A percentile compares a stretch with the other conserved stretches of the same genome.
Conservation (phyloP, 2,888 invertebrate species). For the Drosophila hamatofila region DNA sequence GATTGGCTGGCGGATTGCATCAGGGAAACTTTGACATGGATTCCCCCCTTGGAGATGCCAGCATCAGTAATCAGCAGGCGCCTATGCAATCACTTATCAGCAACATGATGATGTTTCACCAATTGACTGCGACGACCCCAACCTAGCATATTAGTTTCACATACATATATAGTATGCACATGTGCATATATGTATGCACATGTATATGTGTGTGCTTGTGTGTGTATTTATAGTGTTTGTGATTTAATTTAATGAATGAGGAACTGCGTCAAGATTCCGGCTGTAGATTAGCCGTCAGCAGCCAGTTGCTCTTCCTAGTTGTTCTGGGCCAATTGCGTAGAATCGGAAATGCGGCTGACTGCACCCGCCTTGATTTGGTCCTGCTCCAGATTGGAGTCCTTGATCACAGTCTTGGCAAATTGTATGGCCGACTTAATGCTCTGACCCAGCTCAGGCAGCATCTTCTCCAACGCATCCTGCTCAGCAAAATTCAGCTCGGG, state of each 20-base stretch:
- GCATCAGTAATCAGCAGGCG: conserved; percentile 54
- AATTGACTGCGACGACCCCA: conserved; percentile 52
- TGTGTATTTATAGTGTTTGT: conserved; percentile 3
- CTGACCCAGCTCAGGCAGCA: conserved; percentile 22
- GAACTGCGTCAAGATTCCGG: conserved; percentile 21
- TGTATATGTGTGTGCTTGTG: not conserved
- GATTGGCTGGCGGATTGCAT: not conserved
- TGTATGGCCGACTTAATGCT: conserved; percentile 2
- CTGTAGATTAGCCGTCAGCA: not conserved
- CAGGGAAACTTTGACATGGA: conserved; percentile 6
- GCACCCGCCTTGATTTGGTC: not conserved
- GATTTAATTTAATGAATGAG: conserved; percentile 25
- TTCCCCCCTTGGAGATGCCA: conserved; percentile 14
- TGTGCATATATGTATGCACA: not conserved
- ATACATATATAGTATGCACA: not conserved
- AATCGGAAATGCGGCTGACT: not conserved
- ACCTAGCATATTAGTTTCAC: conserved; percentile 35
- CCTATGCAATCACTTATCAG: conserved; percentile 56
- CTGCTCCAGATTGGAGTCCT: not conserved
- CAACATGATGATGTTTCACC: conserved; percentile 64
- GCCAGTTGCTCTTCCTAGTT: conserved; percentile 4
- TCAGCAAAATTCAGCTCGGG: conserved; percentile 93
- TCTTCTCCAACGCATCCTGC: conserved; percentile 88
- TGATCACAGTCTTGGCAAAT: not conserved
- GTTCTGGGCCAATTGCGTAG: conserved; percentile 1